A percentile compares a stretch with the other conserved stretches of the same genome.
phyloP scores from a whole-genome alignment of 2,797 vertebrate genomes.

The Pipistrellus nathusii region DNA sequence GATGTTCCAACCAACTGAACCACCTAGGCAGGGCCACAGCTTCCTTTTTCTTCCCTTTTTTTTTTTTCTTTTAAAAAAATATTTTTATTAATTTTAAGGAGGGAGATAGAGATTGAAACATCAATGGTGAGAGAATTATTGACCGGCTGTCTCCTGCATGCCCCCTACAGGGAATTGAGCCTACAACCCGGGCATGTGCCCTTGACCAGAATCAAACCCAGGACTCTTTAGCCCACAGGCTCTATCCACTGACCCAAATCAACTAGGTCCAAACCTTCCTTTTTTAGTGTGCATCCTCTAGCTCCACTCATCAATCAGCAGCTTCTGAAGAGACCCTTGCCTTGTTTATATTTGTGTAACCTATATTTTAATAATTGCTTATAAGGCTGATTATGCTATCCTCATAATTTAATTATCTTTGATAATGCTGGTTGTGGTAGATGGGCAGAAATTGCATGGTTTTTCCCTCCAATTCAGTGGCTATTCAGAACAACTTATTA shows the following conservation, averaged over 20 bases:
- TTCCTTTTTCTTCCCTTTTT: not conserved
- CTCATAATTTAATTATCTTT: not conserved
- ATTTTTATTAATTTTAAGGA: too few species aligned
- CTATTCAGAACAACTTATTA: not conserved
- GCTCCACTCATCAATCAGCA: not conserved
- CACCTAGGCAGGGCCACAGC: not conserved
- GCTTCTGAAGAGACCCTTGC: not conserved
- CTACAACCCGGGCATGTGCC: too few species aligned
- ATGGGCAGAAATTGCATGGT: not conserved
- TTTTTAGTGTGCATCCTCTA: not conserved
- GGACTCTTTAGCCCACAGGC: too few species aligned
- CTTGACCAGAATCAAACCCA: too few species aligned
- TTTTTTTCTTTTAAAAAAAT: too few species aligned
- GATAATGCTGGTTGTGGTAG: not conserved
- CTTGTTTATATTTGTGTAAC: not conserved
- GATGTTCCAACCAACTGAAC: not conserved
- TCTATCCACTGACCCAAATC: not conserved
- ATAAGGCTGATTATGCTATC: not conserved
- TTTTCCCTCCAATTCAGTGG: not conserved
- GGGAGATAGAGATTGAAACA: too few species aligned
- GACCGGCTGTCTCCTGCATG: too few species aligned
- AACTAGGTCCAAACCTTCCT: not conserved
- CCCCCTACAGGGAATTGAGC: too few species aligned
- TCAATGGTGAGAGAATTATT: too few species aligned
- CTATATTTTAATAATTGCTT: not conserved